phyloP scores from a whole-genome alignment of 2,113 vertebrate genomes.

The Lagopus leucura region DNA sequence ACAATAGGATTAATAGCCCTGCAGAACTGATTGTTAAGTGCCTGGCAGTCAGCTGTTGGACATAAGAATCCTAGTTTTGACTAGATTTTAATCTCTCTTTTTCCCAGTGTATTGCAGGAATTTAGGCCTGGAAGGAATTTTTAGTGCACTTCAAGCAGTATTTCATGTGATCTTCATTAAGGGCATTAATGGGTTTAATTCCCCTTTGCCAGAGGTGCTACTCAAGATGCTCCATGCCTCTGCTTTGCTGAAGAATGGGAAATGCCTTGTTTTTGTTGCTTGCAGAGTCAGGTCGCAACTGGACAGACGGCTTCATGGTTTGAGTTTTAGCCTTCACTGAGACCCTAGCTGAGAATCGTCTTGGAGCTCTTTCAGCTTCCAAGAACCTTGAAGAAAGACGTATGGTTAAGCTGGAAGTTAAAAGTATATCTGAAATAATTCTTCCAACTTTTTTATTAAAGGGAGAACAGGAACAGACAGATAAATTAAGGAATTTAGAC shows the following conservation, averaged over 20 bases:
- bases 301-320: background rate
- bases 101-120: background rate
- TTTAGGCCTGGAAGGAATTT: conserved; percentile 17
- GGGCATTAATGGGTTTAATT: conserved; percentile 1
- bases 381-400: background rate
- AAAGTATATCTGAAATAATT: background rate
- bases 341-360: background rate
- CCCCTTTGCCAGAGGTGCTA: rapidly evolving
- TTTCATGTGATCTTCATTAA: conserved; percentile 38
- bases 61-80: background rate
- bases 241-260: background rate
- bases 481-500: background rate
- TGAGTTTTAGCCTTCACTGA: background rate
- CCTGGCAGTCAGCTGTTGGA: background rate
- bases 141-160: background rate
- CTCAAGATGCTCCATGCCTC: background rate
- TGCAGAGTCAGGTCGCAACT: background rate
- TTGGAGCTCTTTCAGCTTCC: background rate
- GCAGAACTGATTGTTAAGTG: background rate
- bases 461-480: background rate
- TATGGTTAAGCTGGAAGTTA: background rate
- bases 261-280: background rate
- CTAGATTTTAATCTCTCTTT: conserved; percentile 17
- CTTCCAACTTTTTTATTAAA: background rate
- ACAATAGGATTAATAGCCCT: background rate